Percentiles rank a stretch among this genome's conserved stretches.
These are phyloP conservation scores for Peromyscus californicus DNA, from an alignment of 2,113 vertebrate species.

Conservation along the genomic window DNA sequence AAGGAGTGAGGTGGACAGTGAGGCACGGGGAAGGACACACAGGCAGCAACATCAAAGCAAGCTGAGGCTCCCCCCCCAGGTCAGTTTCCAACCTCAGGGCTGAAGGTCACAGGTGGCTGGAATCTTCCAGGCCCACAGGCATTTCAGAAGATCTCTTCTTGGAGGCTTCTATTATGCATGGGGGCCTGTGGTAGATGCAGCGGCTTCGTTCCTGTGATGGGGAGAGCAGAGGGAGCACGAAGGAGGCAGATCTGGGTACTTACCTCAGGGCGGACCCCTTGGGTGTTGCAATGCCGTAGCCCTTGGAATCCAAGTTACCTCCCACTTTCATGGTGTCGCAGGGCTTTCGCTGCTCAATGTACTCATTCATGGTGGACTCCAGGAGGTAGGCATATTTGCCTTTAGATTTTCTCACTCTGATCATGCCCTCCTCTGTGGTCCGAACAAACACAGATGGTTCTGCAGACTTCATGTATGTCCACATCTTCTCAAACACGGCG, in stretches of 20 bases:
- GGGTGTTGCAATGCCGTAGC: conserved; percentile 98
- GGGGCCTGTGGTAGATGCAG: conserved; percentile 50
- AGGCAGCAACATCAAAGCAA: conserved; percentile 79
- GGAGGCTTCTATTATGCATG: conserved; percentile 1
- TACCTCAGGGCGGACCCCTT: conserved; percentile 99
- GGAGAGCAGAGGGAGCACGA: conserved; percentile 74
- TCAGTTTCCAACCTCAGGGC: conserved; percentile 83
- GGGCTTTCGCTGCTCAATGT: conserved; percentile 98
- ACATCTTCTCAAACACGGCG: conserved; percentile 99
- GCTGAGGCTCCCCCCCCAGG: conserved; percentile 68
- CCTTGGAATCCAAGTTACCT: conserved; percentile 99
- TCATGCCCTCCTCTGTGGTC: conserved; percentile 98
- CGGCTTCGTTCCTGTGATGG: conserved; percentile 67
- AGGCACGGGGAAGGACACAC: conserved; percentile 33
- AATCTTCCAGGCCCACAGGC: conserved; percentile 66
- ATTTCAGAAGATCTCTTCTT: conserved; percentile 14
- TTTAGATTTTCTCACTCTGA: conserved; percentile 97
- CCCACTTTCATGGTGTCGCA: conserved; percentile 99
- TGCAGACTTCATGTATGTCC: conserved; percentile 99
- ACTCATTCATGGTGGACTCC: conserved; percentile 99
- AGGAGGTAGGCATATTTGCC: conserved; percentile 99
- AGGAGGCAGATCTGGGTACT: conserved; percentile 84
- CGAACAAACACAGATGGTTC: conserved; percentile 99
- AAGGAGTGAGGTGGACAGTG: background rate
- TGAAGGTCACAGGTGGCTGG: conserved; percentile 71